Base-by-base conservation (phyloP, 2,797 vertebrate genomes). In the Coregonus ussuriensis region DNA sequence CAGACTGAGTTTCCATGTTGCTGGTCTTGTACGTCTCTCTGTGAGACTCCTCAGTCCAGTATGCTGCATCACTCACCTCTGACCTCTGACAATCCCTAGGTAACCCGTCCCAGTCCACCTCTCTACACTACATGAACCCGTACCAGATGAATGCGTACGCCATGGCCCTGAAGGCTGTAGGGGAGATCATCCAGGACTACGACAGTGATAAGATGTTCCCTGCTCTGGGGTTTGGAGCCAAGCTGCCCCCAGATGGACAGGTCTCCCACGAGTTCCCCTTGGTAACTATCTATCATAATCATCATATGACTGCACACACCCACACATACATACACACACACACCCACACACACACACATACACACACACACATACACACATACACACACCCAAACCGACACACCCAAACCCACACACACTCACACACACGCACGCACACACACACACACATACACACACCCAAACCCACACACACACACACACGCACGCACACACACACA, bases 141-240 rank as follows among this genome's bases (percentile, higher is more conserved):
- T 99, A 97, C 94, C 97, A 99, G 94, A 96, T 97, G 94, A 98
- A 98, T 16, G 97, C 97, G 63, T 99, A 99, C 0, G 95, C 96
- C 66, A 96, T 99, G 96, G 97, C 97, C 0, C 94, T 99, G 85
- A 96, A 96, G 47, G 97, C 97, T 0, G 97, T 99, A 1, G 97
- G 97, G 1, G 97, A 98, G 94, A 98, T 99, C 93, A 98, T 99
- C 91, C 97, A 99, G 91, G 97, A 99, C 93, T 99, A 99, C 0
- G 97, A 98, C 94, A 98, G 97, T 9, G 96, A 98, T 92, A 99
- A 98, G 93, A 97, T 98, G 96, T 99, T 98, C 85, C 97, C 97
- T 0, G 97, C 97, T 0, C 92, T 99, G 62, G 97, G 97, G 78
- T 99, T 99, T 0, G 97, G 97, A 0, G 97, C 97, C 89, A 99